A percentile compares a stretch with the other conserved stretches of the same genome.
Evolutionary conservation across 2,797 vertebrate genomes (phyloP).

Genomic region (Oreochromis mossambicus): DNA sequence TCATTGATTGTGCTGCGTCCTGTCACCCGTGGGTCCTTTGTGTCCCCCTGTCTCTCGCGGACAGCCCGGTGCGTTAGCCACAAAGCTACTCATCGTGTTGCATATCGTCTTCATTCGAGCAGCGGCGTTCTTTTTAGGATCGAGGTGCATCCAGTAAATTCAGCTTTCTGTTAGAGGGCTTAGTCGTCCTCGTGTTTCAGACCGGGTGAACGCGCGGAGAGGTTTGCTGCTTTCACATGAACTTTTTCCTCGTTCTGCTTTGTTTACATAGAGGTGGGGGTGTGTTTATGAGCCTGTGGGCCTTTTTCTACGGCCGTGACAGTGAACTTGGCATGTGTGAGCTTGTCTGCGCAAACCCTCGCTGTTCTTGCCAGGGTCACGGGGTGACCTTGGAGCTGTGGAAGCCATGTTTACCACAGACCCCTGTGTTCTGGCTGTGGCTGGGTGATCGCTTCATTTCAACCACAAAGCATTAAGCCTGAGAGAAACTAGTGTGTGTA

Average conservation of each 20-base stretch:
- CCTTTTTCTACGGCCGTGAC: conserved; percentile 1
- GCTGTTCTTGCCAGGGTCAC: conserved; percentile 47
- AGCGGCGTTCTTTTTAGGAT: background rate
- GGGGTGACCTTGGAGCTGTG: conserved; percentile 49
- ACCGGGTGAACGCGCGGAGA: background rate
- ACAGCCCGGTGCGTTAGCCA: conserved; percentile 26
- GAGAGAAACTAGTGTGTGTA: background rate
- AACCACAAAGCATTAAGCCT: background rate
- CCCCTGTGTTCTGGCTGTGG: conserved; percentile 49
- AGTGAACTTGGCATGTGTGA: conserved; percentile 40
- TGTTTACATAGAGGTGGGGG: background rate
- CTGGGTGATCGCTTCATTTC: conserved; percentile 25
- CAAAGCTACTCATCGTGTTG: conserved; percentile 3
- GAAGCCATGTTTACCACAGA: conserved; percentile 66
- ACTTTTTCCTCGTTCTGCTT: background rate
- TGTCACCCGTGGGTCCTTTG: conserved; percentile 54
- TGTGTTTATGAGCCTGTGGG: background rate
- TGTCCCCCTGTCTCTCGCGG: background rate
- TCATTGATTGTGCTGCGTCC: conserved; percentile 65
- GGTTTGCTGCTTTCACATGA: background rate
- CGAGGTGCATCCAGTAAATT: background rate
- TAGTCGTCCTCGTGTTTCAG: background rate
- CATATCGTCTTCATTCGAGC: background rate
- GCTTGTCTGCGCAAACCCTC: conserved; percentile 23
- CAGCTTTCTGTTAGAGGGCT: background rate